These are phyloP conservation scores for Pantherophis alleghaniensis DNA, from an alignment of 2,797 vertebrate species.

Conservation along the genomic window DNA sequence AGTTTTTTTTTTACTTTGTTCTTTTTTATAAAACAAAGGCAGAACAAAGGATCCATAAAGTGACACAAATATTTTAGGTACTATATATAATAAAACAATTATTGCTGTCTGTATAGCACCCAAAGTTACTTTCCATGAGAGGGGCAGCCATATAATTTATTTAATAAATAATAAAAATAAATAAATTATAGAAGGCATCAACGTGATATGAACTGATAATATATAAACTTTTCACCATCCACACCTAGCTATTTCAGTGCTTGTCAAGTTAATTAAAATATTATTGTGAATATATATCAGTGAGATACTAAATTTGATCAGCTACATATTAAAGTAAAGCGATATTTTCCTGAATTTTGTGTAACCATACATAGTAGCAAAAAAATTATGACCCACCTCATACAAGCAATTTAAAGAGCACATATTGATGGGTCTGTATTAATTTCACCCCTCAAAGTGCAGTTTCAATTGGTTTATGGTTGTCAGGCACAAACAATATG, in stretches of 20 bases:
- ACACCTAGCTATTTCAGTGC: not conserved
- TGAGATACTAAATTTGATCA: not conserved
- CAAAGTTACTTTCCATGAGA: not conserved
- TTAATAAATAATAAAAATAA: not conserved
- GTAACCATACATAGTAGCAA: not conserved
- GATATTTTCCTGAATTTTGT: not conserved
- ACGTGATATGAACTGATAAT: not conserved
- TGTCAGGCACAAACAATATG: not conserved
- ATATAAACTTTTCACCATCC: not conserved
- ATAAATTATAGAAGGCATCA: not conserved
- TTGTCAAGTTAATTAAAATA: not conserved
- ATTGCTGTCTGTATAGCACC: not conserved
- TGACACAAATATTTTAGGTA: not conserved
- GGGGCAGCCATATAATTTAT: not conserved
- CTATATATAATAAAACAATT: not conserved
- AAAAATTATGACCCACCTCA: slow-evolving; percentile 2
- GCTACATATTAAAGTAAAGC: not conserved
- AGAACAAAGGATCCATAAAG: not conserved
- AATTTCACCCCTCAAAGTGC: slow-evolving; percentile 22
- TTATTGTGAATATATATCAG: not conserved
- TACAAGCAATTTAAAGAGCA: not conserved
- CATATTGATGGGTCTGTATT: slow-evolving; percentile 39
- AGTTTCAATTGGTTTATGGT: not conserved
- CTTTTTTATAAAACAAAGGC: not conserved
- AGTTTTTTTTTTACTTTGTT: not conserved